Conservation (phyloP, 2,113 vertebrate species). For the Podarcis raffonei region DNA sequence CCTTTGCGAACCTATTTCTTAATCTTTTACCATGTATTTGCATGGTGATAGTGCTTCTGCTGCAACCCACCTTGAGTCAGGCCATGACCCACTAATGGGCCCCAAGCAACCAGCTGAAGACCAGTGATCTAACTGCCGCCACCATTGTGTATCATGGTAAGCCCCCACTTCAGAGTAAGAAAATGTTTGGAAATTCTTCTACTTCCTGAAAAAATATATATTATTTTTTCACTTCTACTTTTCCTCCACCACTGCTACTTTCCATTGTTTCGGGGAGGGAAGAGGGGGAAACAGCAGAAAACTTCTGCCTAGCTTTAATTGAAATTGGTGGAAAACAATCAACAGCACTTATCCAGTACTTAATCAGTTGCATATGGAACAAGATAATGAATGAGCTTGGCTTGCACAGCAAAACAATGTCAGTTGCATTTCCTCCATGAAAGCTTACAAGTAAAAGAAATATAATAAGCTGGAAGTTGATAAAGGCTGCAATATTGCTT, state of each 20-base stretch:
- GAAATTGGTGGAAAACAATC: not conserved
- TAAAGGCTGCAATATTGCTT: conserved; percentile 1
- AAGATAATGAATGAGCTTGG: not conserved
- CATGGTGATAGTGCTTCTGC: too few species aligned
- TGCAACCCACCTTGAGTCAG: too few species aligned
- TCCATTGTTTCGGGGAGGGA: not conserved
- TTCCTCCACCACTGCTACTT: not conserved
- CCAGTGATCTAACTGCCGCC: too few species aligned
- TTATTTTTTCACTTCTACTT: not conserved
- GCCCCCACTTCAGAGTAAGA: too few species aligned
- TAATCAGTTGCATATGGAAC: not conserved
- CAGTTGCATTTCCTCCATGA: not conserved
- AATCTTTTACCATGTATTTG: too few species aligned
- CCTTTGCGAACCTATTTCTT: too few species aligned
- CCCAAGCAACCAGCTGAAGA: too few species aligned
- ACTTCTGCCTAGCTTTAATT: not conserved
- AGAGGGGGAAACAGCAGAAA: not conserved
- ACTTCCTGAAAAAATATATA: not conserved
- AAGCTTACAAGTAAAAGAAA: not conserved
- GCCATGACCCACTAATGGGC: too few species aligned
- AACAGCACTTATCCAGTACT: not conserved
- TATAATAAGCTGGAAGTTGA: not conserved
- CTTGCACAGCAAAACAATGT: conserved; percentile 1
- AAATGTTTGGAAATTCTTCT: too few species aligned
- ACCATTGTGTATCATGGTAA: too few species aligned